These are phyloP conservation scores for Rhabdophis nuchalis DNA, from an alignment of 2,797 vertebrate species.

Conservation along the genomic window DNA sequence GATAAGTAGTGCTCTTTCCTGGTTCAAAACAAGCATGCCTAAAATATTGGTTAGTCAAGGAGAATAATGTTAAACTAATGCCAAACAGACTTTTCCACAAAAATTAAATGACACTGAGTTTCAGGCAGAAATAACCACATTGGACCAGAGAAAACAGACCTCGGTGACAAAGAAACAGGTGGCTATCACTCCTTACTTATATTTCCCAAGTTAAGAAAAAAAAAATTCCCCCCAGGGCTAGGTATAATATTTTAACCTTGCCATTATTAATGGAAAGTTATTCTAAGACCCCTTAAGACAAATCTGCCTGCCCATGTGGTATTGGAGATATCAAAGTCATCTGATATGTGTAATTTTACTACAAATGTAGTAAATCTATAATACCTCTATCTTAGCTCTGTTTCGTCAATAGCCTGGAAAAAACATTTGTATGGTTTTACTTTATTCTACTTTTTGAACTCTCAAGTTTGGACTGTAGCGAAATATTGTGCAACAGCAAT, in stretches of 20 bases:
- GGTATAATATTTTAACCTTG: not conserved
- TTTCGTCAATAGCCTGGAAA: not conserved
- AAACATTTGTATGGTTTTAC: not conserved
- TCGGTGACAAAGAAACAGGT: not conserved
- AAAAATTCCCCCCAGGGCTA: not conserved
- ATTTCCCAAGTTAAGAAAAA: not conserved
- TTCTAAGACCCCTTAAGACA: not conserved
- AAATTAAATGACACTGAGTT: not conserved
- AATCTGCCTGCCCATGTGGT: not conserved
- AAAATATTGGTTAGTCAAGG: not conserved
- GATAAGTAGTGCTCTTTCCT: not conserved
- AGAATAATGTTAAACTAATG: not conserved
- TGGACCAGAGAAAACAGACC: not conserved
- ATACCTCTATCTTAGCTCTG: not conserved
- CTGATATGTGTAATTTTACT: not conserved
- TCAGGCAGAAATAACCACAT: not conserved
- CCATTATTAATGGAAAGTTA: not conserved
- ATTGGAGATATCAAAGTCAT: not conserved
- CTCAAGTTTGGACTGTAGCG: not conserved
- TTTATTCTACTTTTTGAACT: not conserved
- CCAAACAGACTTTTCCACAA: not conserved
- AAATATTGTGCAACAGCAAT: not conserved
- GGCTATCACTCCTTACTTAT: not conserved
- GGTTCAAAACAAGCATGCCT: not conserved
- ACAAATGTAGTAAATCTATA: not conserved